These are phyloP conservation scores for Ganaspis brasiliensis DNA, from an alignment of 2,888 invertebrate genomes.

Conservation along the genomic window DNA sequence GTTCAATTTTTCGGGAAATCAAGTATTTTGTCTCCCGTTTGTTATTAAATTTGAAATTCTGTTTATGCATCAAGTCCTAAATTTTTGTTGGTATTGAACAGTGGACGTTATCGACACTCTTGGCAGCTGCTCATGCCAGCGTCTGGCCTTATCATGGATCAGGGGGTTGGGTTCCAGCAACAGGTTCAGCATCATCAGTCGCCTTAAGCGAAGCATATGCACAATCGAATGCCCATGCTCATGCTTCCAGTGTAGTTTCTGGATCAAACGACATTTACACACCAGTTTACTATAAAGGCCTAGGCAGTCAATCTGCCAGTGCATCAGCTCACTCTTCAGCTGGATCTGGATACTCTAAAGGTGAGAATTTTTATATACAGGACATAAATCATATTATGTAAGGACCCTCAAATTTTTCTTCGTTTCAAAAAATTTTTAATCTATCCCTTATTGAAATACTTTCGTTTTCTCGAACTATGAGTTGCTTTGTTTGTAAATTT, in stretches of 20 bases:
- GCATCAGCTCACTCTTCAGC: conserved; percentile 37
- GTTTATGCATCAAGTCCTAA: not conserved
- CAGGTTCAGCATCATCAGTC: conserved; percentile 62
- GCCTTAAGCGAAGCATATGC: conserved; percentile 46
- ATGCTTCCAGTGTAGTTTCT: conserved; percentile 51
- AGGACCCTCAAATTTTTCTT: no score
- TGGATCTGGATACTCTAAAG: conserved; percentile 6
- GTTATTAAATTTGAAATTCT: no score
- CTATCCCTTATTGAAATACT: no score
- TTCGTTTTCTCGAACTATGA: no score
- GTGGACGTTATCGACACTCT: conserved; percentile 45
- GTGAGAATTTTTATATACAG: no score
- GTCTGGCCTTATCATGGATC: conserved; percentile 70
- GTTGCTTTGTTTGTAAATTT: no score
- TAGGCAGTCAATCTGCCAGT: conserved; percentile 16
- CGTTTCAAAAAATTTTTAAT: no score
- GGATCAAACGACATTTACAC: conserved; percentile 36
- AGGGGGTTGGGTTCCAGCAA: conserved; percentile 63
- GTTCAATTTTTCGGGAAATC: no score
- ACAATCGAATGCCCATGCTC: conserved; percentile 44
- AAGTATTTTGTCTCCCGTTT: no score
- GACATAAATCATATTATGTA: no score
- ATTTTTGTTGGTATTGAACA: not conserved
- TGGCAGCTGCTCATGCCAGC: conserved; percentile 62
- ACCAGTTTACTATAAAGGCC: conserved; percentile 22